Base-by-base conservation (phyloP, 2,888 invertebrate species). In the Synergus itoensis region DNA sequence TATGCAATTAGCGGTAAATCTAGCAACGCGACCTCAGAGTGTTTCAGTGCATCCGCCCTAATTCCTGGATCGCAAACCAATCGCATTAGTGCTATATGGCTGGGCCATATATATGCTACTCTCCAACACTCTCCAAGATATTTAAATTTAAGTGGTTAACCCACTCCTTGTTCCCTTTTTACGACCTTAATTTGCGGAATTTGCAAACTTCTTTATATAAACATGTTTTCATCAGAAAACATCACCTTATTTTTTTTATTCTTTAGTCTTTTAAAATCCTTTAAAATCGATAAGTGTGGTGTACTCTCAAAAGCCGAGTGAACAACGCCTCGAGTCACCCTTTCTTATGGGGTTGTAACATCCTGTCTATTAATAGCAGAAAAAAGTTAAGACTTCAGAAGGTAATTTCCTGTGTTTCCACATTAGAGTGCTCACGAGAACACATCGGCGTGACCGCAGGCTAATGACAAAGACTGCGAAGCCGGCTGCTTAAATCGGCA, bases 1-100 rank as follows among this genome's bases (percentile, higher is more conserved):
- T 86, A 86, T 83, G 83, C 85, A 87, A 87, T 87, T 87, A 87
- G 83, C 83, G 84, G 86, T 84, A 84, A 87, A 87, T 87, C 87
- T 83, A 84, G 85, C 83, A 86, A 87, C 84, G 80, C 78, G 62
- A 76, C 67, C 80, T 76, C 40, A 43, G 63, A 40, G 69, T 53
- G 41, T 60, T 43, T n/a, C 63, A 28, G 18, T 60, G 53, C 43
- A 82, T 84, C 76, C 77, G 82, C 82, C 84, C 84, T 84, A 86
- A 87, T 85, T 87, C 81, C 84, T 82, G 77, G 67, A 81, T 81
- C 80, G 79, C 82, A 79, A 86, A 86, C 84, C 87, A 86, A 87
- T 87, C 85, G 85, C 84, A 83, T 86, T 87, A 87, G 84, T 82
- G 80, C 81, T 78, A 77, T 77, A 48, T 80, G 83, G 18, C 62